Conservation (phyloP, 2,797 vertebrate species). For the Pterois miles region DNA sequence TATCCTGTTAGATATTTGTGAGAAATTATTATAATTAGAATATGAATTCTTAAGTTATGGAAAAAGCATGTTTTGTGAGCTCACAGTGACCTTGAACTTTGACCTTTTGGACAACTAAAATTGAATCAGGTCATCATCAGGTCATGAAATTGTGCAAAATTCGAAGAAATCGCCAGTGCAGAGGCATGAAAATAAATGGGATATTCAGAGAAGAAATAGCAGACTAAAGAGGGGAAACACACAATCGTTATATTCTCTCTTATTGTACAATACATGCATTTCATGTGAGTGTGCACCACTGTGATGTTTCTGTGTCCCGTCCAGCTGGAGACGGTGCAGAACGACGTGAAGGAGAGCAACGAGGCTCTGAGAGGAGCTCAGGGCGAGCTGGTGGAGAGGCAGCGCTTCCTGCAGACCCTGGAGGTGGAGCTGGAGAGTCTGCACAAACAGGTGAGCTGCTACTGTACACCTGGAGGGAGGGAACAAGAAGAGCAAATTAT, state of each 20-base stretch:
- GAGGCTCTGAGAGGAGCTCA: constrained; percentile 82
- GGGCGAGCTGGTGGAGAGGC: constrained; percentile 82
- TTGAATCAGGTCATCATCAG: no score
- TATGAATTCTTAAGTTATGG: no score
- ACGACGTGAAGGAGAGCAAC: constrained; percentile 83
- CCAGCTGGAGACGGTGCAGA: constrained; percentile 85
- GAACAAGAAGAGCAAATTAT: background rate
- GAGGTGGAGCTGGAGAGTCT: constrained; percentile 87
- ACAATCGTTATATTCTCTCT: rapidly evolving
- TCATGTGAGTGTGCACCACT: background rate
- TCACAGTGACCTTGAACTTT: no score
- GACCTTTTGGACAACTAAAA: no score
- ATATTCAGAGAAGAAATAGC: no score
- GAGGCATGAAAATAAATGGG: background rate
- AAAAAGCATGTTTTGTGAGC: no score
- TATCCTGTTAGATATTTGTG: no score
- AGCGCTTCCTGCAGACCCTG: constrained; percentile 85
- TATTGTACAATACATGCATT: background rate
- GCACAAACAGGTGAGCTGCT: constrained; percentile 83
- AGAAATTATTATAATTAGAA: no score
- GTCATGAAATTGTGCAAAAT: no score
- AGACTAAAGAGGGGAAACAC: background rate
- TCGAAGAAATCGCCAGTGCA: no score
- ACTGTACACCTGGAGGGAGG: background rate
- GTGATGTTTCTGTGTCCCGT: background rate